Evolutionary conservation across 2,113 vertebrate genomes (phyloP).

Genomic region (Mus pahari): DNA sequence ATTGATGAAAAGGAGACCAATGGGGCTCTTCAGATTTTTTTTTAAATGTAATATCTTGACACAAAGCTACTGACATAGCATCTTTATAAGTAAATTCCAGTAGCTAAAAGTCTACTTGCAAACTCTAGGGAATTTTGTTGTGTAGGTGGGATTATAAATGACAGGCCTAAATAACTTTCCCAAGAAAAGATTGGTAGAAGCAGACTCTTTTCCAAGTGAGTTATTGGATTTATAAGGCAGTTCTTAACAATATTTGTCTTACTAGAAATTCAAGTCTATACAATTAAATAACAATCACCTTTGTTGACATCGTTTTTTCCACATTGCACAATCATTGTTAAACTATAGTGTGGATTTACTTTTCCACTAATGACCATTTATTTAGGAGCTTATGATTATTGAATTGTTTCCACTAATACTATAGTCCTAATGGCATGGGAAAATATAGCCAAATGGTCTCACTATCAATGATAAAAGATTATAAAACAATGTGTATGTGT

Average conservation of each 20-base stretch:
- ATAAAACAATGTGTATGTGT: background rate
- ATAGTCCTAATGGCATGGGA: background rate
- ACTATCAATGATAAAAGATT: constrained; percentile 7
- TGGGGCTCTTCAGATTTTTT: background rate
- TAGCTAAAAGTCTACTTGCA: background rate
- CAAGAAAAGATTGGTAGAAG: background rate
- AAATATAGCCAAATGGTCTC: background rate
- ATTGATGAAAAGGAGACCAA: background rate
- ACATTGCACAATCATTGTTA: background rate
- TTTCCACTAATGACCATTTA: background rate
- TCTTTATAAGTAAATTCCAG: background rate
- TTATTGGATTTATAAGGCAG: too few relatives aligned
- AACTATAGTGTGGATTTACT: background rate
- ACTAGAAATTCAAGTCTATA: background rate
- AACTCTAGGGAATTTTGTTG: background rate
- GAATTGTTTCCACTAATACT: background rate
- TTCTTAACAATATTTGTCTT: constrained; percentile 4
- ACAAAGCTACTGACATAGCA: background rate
- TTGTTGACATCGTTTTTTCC: constrained; percentile 27
- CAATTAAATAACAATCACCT: constrained; percentile 32
- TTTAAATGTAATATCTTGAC: background rate
- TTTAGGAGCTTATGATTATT: constrained; percentile 33
- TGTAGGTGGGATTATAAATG: background rate
- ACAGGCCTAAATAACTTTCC: background rate
- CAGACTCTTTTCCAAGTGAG: background rate